Evolutionary conservation across 2,888 invertebrate species (phyloP), one percentile per base, ranked within the genome.

Genomic region (Polyommatus iphigenia): DNA sequence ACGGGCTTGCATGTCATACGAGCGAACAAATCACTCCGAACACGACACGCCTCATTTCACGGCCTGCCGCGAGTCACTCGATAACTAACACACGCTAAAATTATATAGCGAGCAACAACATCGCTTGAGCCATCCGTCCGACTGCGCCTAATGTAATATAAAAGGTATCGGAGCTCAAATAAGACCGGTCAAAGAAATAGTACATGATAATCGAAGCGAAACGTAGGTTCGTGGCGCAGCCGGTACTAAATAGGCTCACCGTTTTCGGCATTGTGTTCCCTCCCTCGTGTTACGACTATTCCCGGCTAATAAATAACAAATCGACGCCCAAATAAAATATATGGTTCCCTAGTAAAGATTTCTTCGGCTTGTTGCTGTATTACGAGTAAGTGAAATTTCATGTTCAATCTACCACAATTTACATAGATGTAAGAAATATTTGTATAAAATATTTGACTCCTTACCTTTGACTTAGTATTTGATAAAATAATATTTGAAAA

Each of bases 241-340:
- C 89, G 89, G 88, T 88, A 88, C 91, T 91, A 92, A 92, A 91
- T 90, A 92, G 90, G 89, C 89, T 88, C 89, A 91, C 91, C 90
- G 88, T 90, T 91, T 91, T 89, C 88, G 89, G 89, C 89, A 91
- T 91, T 91, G 90, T 91, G 86, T 87, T 88, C 88, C 86, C 89
- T 85, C 90, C 90, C 85, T 90, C 88, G 89, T 91, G 90, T 90
- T 91, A 91, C 92, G 89, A 91, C 92, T 92, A 91, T 92, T 91
- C 91, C 88, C 89, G 87, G 87, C 92, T 93, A 93, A 93, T 93
- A 93, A 93, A 93, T 93, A 93, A 93, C 93, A 93, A 93, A 93
- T 93, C 93, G 92, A 91, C 90, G 90, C 90, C 89, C 88, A 89
- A 89, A 90, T 91, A 91, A 91, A 91, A 92, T 92, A 90, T 85